Evolutionary conservation across 2,888 invertebrate genomes (phyloP), one percentile per base, ranked within the genome.

Genomic region (Morpho helenor): DNA sequence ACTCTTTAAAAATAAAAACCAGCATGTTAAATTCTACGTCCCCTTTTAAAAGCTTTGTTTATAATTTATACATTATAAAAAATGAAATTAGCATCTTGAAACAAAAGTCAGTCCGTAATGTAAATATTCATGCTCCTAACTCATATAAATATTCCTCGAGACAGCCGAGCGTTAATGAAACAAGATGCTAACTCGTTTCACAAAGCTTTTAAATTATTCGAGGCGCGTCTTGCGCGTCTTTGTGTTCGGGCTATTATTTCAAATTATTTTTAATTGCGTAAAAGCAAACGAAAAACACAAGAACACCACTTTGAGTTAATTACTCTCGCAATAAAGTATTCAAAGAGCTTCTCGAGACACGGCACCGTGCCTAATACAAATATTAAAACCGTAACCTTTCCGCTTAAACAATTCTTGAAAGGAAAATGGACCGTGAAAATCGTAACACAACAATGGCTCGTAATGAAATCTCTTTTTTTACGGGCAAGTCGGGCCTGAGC

Each of bases 211-310:
- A 79, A 86, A 82, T 85, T 83, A 87, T 85, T 82, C 84, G 72
- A 67, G 73, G 64, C 76, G 73, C 82, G 77, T 78, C 76, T 64
- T 67, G 67, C 69, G 66, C 72, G 75, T 77, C 82, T 82, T 80
- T 80, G 77, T 77, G 75, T 75, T 74, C 73, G 66, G 65, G 78
- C 80, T 84, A 84, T 87, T 84, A 87, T 84, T 87, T 80, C 76
- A 82, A 83, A 87, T 87, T 84, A 87, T 86, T 87, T 87, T 86
- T 87, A 87, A 87, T 87, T 87, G 84, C 80, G 77, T 80, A 83
- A 82, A 83, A 81, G 82, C 82, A 80, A 80, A 73, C 77, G 77
- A 80, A 81, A 79, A 81, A 82, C 80, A 80, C 75, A 79, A 79
- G 74, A 81, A 78, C 78, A 77, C 73, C 76, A 72, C 75, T 75